phyloP scores from a whole-genome alignment of 2,113 vertebrate species.

The Platysteira castanea region DNA sequence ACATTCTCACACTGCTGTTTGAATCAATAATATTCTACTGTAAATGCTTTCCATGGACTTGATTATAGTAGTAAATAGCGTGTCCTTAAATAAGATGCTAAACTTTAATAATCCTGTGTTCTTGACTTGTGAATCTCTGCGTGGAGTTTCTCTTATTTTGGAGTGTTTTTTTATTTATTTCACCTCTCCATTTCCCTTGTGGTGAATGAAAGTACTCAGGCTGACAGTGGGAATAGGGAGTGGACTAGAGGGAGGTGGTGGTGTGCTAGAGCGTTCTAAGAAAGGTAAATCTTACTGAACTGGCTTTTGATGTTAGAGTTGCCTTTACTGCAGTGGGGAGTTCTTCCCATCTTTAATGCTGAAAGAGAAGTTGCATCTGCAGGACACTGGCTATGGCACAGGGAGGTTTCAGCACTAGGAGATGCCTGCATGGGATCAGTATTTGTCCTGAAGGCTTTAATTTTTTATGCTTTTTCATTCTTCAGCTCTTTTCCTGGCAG shows the following conservation, averaged over 20 bases:
- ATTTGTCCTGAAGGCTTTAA: neutral
- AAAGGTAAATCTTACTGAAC: neutral
- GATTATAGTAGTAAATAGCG: neutral
- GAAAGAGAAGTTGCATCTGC: neutral
- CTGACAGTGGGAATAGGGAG: neutral
- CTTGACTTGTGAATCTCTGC: neutral
- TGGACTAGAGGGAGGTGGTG: neutral
- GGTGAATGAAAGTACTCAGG: neutral
- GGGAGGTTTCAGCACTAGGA: neutral
- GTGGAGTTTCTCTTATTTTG: neutral
- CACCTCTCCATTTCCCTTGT: neutral
- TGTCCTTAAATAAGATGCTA: neutral
- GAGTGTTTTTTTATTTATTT: neutral
- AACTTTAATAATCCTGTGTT: neutral
- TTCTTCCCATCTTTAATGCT: neutral
- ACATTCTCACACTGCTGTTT: neutral
- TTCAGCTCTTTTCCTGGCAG: neutral
- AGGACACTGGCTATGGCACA: neutral
- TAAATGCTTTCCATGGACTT: neutral
- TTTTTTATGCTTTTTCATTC: neutral
- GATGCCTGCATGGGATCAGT: neutral
- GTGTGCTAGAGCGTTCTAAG: neutral
- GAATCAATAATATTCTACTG: neutral
- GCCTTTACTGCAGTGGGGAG: neutral
- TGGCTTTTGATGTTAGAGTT: neutral